Evolutionary conservation across 2,797 vertebrate species (phyloP).

Genomic region (Eulemur mongoz): DNA sequence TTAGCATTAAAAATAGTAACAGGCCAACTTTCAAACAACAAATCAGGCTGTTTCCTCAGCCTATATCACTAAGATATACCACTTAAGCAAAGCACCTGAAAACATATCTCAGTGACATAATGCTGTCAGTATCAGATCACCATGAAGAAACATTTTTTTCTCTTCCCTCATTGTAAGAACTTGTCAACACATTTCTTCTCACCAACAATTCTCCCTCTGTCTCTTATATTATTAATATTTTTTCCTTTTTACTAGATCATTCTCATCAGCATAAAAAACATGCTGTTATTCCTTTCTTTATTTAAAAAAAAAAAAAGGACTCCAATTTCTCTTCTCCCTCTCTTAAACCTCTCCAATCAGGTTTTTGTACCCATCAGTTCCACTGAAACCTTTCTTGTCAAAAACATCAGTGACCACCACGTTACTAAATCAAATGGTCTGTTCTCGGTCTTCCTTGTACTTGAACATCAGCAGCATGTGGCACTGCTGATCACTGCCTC

Average conservation of each 20-base stretch:
- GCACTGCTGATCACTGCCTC: neutral
- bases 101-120: neutral
- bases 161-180: neutral
- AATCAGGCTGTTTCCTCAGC: neutral
- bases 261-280: neutral
- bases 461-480: neutral
- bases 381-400: neutral
- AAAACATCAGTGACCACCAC: neutral
- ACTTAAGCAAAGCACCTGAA: conserved; percentile 24
- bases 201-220: neutral
- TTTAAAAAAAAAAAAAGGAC: neutral
- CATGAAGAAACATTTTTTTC: neutral
- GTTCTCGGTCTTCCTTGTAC: neutral
- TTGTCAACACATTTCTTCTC: neutral
- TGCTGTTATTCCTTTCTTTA: neutral
- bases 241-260: neutral
- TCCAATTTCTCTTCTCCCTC: neutral
- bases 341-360: neutral
- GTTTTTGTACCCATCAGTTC: neutral
- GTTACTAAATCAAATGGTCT: neutral
- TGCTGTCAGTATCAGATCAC: neutral
- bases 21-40: neutral
- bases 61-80: neutral
- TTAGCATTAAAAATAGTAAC: neutral
- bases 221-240: neutral